phyloP scores from a whole-genome alignment of 2,113 vertebrate species.

The Corythoichthys haematopterus region DNA sequence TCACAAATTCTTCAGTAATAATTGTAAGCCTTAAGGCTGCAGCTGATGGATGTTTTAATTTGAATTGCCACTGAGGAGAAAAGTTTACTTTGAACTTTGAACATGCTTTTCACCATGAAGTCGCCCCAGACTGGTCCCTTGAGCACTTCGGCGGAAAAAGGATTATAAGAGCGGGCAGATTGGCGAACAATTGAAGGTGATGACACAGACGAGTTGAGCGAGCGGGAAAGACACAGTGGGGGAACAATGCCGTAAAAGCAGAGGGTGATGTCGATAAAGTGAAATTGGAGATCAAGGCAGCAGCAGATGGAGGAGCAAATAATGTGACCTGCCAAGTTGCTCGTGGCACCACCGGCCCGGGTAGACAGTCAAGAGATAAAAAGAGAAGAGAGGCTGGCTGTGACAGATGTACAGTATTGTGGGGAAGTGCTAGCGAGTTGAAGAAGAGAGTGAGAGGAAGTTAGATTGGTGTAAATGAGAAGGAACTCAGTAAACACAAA shows the following conservation, averaged over 20 bases:
- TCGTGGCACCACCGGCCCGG: slow-evolving; percentile 45
- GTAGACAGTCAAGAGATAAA: slow-evolving; percentile 58
- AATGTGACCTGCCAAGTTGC: slow-evolving; percentile 65
- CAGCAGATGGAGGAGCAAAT: slow-evolving; percentile 58
- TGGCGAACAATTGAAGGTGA: slow-evolving; percentile 41
- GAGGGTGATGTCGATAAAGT: slow-evolving; percentile 59
- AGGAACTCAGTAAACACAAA: slow-evolving; percentile 36
- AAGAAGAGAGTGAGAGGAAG: slow-evolving; percentile 42
- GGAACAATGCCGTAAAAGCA: slow-evolving; percentile 45
- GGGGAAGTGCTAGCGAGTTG: slow-evolving; percentile 24
- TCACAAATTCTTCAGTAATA: slow-evolving; percentile 35
- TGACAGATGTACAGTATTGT: slow-evolving; percentile 48
- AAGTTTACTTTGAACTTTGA: slow-evolving; percentile 54
- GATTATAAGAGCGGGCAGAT: slow-evolving; percentile 40
- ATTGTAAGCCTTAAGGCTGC: slow-evolving; percentile 34
- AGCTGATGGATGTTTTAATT: slow-evolving; percentile 47
- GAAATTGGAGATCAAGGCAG: slow-evolving; percentile 61
- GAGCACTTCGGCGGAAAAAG: slow-evolving; percentile 27
- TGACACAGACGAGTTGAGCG: slow-evolving; percentile 43
- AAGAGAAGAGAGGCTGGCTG: slow-evolving; percentile 47
- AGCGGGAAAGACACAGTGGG: slow-evolving; percentile 20
- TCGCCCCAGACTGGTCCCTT: slow-evolving; percentile 29
- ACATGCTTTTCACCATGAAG: slow-evolving; percentile 38
- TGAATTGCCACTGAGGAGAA: slow-evolving; percentile 30
- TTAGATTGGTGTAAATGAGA: slow-evolving; percentile 28